Percentiles rank a stretch among this genome's conserved stretches.
Evolutionary conservation across 1,140 invertebrate genomes (phyloP).

Genomic region (Lordiphosa clarofinis): DNA sequence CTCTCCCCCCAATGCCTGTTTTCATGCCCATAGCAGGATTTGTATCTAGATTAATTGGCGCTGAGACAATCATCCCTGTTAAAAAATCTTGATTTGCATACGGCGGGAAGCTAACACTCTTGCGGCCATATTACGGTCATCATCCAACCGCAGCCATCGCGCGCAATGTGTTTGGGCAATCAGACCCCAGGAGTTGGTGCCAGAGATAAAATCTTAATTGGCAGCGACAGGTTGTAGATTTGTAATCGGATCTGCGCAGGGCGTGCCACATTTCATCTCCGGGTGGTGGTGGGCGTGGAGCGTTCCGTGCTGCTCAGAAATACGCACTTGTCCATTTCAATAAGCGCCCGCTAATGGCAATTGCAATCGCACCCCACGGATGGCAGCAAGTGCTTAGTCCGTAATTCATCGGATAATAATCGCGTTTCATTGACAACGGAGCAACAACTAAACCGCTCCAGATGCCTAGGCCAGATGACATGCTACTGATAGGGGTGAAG

Average conservation of each 20-base stretch:
- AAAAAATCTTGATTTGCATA: conserved; percentile 25
- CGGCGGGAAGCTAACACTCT: conserved; percentile 1
- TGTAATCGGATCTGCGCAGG: conserved; percentile 9
- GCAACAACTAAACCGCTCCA: neutral
- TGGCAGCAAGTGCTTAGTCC: neutral
- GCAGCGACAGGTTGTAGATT: conserved; percentile 10
- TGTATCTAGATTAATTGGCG: conserved; percentile 5
- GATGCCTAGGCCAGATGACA: conserved; percentile 3
- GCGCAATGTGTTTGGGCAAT: conserved; percentile 14
- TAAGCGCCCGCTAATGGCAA: conserved; percentile 30
- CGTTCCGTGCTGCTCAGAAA: conserved; percentile 3
- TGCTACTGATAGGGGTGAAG: conserved; percentile 2
- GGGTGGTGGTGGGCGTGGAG: neutral
- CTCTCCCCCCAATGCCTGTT: too few relatives aligned
- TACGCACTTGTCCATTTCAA: conserved; percentile 44
- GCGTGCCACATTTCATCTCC: conserved; percentile 6
- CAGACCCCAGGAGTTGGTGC: conserved; percentile 17
- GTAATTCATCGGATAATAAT: conserved; percentile 25
- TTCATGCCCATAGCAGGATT: too few relatives aligned
- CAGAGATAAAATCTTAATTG: conserved; percentile 35
- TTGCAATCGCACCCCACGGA: conserved; percentile 1
- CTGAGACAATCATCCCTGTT: conserved; percentile 7
- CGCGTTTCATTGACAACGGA: conserved; percentile 2
- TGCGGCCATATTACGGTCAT: conserved; percentile 30
- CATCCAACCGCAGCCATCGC: conserved; percentile 24